A percentile compares a stretch with the other conserved stretches of the same genome.
phyloP scores from a whole-genome alignment of 1,140 invertebrate genomes.

The Caenorhabditis remanei region DNA sequence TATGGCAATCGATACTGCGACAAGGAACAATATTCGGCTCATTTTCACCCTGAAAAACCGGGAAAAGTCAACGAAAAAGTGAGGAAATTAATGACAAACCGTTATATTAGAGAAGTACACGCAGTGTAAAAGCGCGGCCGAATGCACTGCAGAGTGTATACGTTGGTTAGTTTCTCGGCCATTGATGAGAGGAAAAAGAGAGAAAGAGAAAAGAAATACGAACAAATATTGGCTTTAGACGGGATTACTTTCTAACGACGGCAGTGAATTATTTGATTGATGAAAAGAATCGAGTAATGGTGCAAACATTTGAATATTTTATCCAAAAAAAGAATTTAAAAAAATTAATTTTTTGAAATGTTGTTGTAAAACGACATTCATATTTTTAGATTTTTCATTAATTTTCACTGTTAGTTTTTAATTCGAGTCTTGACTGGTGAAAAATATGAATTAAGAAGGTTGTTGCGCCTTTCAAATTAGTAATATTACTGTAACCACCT shows the following conservation, averaged over 20 bases:
- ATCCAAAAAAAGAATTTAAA: background rate
- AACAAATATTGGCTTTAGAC: conserved; percentile 52
- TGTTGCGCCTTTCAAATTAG: too few relatives aligned
- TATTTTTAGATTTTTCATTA: too few relatives aligned
- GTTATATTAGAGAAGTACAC: conserved; percentile 38
- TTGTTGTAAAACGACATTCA: background rate
- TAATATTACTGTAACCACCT: too few relatives aligned
- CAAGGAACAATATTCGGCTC: conserved; percentile 21
- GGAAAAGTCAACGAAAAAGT: background rate
- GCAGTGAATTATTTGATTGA: background rate
- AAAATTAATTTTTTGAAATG: background rate
- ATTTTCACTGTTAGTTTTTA: too few relatives aligned
- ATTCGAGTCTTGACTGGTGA: too few relatives aligned
- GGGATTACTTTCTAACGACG: conserved; percentile 15
- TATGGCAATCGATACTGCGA: conserved; percentile 1
- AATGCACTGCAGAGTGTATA: conserved; percentile 27
- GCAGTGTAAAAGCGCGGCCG: conserved; percentile 18
- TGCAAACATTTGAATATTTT: background rate
- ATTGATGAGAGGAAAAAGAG: background rate
- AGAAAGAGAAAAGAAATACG: conserved; percentile 9
- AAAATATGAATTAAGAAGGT: too few relatives aligned
- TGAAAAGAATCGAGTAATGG: background rate
- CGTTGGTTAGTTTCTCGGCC: conserved; percentile 45
- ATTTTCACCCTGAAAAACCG: conserved; percentile 37
- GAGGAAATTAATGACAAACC: conserved; percentile 1